phyloP scores from a whole-genome alignment of 2,888 invertebrate genomes.

The Eremobia ochroleuca region DNA sequence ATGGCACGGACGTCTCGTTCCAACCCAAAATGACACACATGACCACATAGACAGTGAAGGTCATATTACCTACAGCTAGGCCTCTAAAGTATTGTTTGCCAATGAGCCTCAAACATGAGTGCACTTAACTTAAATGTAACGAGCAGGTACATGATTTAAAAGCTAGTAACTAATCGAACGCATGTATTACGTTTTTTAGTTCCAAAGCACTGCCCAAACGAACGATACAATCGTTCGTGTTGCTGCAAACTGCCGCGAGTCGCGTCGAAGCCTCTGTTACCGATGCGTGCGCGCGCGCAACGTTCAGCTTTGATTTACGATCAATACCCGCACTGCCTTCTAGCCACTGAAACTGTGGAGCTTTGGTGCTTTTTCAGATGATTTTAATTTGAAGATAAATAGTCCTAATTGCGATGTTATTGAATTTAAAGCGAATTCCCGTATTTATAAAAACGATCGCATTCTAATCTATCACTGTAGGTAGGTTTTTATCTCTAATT shows the following conservation, averaged over 20 bases:
- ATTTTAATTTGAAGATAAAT: neutral
- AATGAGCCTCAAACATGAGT: neutral
- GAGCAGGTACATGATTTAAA: neutral
- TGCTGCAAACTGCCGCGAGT: constrained; percentile 53
- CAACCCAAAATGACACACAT: too few species aligned
- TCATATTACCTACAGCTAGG: too few species aligned
- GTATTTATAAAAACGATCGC: neutral
- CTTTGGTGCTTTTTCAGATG: neutral
- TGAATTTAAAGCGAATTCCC: neutral
- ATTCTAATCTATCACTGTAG: neutral
- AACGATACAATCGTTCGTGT: constrained; percentile 48
- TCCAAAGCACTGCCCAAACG: neutral
- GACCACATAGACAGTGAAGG: too few species aligned
- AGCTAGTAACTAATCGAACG: neutral
- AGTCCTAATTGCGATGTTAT: neutral
- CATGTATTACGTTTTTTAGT: neutral
- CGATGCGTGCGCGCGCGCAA: constrained; percentile 67
- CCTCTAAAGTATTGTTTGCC: too few species aligned
- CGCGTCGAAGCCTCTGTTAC: constrained; percentile 60
- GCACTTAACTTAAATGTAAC: neutral
- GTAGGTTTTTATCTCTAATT: neutral
- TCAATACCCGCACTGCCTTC: constrained; percentile 43
- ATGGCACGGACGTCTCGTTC: too few species aligned
- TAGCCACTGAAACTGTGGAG: constrained; percentile 59
- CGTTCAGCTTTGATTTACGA: constrained; percentile 71